Evolutionary conservation across 2,888 invertebrate genomes (phyloP).

Genomic region (Apodemia duryi): DNA sequence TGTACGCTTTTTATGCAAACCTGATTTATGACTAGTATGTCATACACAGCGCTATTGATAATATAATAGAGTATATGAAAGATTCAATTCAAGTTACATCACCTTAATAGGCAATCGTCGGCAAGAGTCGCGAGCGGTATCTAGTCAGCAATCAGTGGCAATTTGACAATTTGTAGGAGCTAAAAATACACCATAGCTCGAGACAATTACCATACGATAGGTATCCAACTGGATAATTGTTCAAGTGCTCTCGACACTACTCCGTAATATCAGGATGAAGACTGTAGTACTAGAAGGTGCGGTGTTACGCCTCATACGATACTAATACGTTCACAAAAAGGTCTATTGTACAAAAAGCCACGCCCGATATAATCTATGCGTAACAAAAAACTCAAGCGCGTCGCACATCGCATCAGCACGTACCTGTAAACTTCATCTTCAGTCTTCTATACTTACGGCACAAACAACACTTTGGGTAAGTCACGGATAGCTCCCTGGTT

Average conservation of each 20-base stretch:
- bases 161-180: conserved; percentile 18
- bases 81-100: conserved; percentile 6
- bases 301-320: conserved; percentile 44
- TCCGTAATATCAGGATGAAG: neutral
- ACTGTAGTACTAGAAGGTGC: conserved; percentile 35
- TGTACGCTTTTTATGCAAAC: too few species aligned
- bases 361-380: conserved; percentile 49
- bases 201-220: conserved; percentile 20
- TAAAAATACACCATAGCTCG: conserved; percentile 26
- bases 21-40: too few species aligned
- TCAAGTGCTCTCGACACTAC: conserved; percentile 6
- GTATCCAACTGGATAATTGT: conserved; percentile 18
- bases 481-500: neutral
- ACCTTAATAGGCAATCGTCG: conserved; percentile 10
- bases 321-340: conserved; percentile 49
- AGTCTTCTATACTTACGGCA: conserved; percentile 51
- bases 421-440: conserved; percentile 40
- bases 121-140: conserved; percentile 1
- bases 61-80: too few species aligned
- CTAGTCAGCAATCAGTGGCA: conserved; percentile 11
- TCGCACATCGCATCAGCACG: conserved; percentile 23
- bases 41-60: too few species aligned
- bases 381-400: conserved; percentile 21
- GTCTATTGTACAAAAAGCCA: conserved; percentile 45
- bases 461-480: conserved; percentile 2